A percentile compares a stretch with the other conserved stretches of the same genome.
phyloP scores from a whole-genome alignment of 1,140 invertebrate genomes.

The Drosophila busckii region DNA sequence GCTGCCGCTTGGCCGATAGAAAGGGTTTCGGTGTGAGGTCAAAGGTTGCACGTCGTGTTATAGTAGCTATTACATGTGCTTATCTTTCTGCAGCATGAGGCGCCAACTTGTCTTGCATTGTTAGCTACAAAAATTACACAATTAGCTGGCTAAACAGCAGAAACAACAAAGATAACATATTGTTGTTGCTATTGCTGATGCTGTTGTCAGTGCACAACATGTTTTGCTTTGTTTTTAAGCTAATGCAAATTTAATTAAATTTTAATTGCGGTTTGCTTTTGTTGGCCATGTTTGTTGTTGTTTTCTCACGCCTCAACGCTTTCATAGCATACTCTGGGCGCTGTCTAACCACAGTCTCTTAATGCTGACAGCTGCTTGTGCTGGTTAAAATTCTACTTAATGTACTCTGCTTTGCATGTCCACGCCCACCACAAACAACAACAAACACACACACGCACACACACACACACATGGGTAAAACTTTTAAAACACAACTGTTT shows the following conservation, averaged over 20 bases:
- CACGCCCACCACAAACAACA: conserved; percentile 36
- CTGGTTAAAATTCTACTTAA: conserved; percentile 19
- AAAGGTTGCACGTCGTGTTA: conserved; percentile 10
- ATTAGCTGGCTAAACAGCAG: conserved; percentile 2
- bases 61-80: conserved; percentile 22
- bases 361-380: neutral
- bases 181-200: neutral
- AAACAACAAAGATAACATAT: conserved; percentile 1
- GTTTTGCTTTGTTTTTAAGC: conserved; percentile 20
- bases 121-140: conserved; percentile 6
- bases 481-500: conserved; percentile 33
- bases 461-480: conserved; percentile 16
- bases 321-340: conserved; percentile 1
- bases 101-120: neutral
- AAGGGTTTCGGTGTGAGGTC: conserved; percentile 9
- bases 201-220: neutral
- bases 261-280: conserved; percentile 37
- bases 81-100: conserved; percentile 21
- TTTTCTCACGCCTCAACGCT: conserved; percentile 24
- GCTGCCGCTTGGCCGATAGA: conserved; percentile 10
- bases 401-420: conserved; percentile 26
- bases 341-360: too few species aligned
- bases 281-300: neutral
- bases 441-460: conserved; percentile 20
- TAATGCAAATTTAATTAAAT: conserved; percentile 43